Evolutionary conservation across 2,113 vertebrate genomes (phyloP).

Genomic region (Crypturellus undulatus): DNA sequence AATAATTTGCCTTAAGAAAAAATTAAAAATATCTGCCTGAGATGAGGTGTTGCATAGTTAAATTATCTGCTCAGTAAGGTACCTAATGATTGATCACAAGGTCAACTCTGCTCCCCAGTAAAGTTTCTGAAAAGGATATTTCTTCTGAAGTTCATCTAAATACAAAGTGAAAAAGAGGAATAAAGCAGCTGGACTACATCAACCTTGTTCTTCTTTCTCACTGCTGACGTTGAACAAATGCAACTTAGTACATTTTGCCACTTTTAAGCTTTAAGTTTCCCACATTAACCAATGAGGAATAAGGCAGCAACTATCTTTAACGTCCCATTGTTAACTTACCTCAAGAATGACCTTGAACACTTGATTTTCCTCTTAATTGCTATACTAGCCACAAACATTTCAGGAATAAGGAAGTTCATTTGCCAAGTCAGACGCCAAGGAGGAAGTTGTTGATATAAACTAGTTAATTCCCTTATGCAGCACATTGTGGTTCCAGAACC

Average conservation of each 20-base stretch:
- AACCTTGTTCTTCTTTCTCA: neutral
- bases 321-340: neutral
- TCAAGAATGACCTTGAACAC: neutral
- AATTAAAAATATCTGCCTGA: neutral
- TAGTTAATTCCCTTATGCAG: neutral
- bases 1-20: neutral
- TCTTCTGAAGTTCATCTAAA: neutral
- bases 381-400: neutral
- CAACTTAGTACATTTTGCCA: neutral
- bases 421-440: neutral
- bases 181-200: neutral
- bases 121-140: neutral
- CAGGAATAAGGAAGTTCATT: neutral
- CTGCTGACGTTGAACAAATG: neutral
- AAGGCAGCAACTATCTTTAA: neutral
- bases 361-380: constrained; percentile 13
- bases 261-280: neutral
- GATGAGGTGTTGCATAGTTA: neutral
- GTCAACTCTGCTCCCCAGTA: neutral
- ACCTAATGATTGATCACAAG: neutral
- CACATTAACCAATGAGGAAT: neutral
- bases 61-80: neutral
- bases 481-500: neutral
- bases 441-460: neutral
- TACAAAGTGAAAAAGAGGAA: neutral